Conservation (phyloP, 2,797 vertebrate genomes). For the Hoplostethus atlanticus region DNA sequence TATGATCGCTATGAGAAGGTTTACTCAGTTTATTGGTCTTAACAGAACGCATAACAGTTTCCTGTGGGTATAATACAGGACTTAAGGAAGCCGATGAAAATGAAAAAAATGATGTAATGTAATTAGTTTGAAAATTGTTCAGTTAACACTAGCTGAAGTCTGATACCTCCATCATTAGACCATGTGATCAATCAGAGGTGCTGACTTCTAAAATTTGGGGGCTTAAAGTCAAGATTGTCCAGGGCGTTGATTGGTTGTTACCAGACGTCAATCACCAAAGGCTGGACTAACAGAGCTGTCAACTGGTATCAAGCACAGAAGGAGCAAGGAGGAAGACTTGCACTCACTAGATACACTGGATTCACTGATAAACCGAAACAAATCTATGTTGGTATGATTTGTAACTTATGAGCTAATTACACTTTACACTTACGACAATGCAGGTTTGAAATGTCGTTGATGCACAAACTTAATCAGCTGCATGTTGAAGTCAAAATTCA, state of each 20-base stretch:
- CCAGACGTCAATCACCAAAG: conserved; percentile 51
- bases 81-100: background rate
- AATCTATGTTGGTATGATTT: conserved; percentile 4
- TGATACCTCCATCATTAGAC: background rate
- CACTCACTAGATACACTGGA: conserved; percentile 14
- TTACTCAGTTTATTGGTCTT: conserved; percentile 21
- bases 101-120: background rate
- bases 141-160: background rate
- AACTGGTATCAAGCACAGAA: conserved; percentile 10
- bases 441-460: background rate
- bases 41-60: conserved; percentile 24
- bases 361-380: conserved; percentile 11
- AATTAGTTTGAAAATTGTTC: background rate
- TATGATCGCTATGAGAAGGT: conserved; percentile 51
- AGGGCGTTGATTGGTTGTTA: conserved; percentile 22
- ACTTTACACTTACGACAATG: background rate
- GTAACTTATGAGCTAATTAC: background rate
- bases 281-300: conserved; percentile 22
- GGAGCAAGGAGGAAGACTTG: conserved; percentile 29
- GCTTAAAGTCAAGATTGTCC: conserved; percentile 4
- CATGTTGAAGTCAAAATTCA: conserved; percentile 16
- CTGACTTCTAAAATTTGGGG: background rate
- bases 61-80: background rate
- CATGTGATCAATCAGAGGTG: background rate
- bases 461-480: no score